Base-by-base conservation (phyloP, 2,113 vertebrate genomes). In the Lethenteron reissneri region DNA sequence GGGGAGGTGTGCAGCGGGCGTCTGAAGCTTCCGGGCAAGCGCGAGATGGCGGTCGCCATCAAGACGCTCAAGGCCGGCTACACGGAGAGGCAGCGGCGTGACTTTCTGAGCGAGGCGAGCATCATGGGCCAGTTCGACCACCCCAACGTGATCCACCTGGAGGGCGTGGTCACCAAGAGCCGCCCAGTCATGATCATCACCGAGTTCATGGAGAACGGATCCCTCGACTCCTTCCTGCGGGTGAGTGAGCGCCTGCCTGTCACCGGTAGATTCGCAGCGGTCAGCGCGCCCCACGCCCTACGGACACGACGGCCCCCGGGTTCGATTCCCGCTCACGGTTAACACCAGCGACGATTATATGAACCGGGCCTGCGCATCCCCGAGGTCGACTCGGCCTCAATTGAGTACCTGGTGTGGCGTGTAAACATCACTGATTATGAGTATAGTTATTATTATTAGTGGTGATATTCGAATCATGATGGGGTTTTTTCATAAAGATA, bases 121-220 rank as follows among this genome's bases (percentile, higher is more conserved):
- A 99, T 99, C 80, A 99, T 99, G 94, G 94, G 90, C 3, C 94
- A 97, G 81, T 99, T 99, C 0, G 94, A 99, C 78, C 92, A 99
- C 75, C 94, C 94, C 56, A 99, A 99, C 76, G 92, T 99, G 73
- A 99, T 99, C 56, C 88, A 89, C 2, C 81, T 99, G 56, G 94
- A 99, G 74, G 94, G 94, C 0, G 94, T 99, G 12, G 92, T 99
- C 76, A 99, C 94, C 77, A 99, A 99, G 77, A 99, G 90, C 72
- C 85, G 92, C 0, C 94, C 94, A 0, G 94, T 99, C 76, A 99
- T 99, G 94, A 99, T 99, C 62, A 89, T 99, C 77, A 96, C 94
- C 0, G 94, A 99, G 80, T 99, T 97, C 77, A 99, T 99, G 94
- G 94, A 99, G 79, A 99, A 99, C 0, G 94, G 94, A 0, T 92